Base-by-base conservation (phyloP, 1,140 invertebrate species). In the Bilobella aurantiaca region DNA sequence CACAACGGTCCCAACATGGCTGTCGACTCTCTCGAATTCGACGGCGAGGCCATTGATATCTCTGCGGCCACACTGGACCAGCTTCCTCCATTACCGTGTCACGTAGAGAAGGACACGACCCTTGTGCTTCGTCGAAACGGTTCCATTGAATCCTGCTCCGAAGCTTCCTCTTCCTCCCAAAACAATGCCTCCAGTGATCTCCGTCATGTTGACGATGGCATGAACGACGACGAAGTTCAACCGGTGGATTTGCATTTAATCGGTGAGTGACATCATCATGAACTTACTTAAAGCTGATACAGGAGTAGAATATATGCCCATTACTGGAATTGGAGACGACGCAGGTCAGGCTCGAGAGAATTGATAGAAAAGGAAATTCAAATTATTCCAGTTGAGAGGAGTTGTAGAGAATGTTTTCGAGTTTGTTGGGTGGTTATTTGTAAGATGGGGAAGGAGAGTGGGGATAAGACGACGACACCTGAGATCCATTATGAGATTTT, bases 191-290 rank as follows among this genome's bases (percentile, higher is more conserved):
- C 12, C 34, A 18, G 34, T 42, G 34, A 42, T 42, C 34, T 42
- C 34, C 34, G 18, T 8, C 34, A 42, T 12, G 34, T 42, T n/a
- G n/a, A n/a, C 34, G 34, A 42, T 12, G 34, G 34, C 34, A 53
- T 53, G 49, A 23, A 53, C 25, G 49, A 53, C 5, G 49, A 53
- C 23, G 49, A 53, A 53, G 37, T 42, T n/a, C 49, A 53, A 5
- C 49, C 49, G 25, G 49, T 53, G 12, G 49, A 53, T 23, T 23
- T 53, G 49, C 49, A 53, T 53, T 53, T 53, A 23, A 53, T 53
- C 25, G 49, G 49, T 53, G 23, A 23, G 8, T 8, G 34, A 12
- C 8, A 18, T 42, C 8, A 42, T 8, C 18, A 8, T 42, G 8
- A 42, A 42, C 18, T 42, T 42, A 42, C 34, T 42, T 42, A n/a